A percentile compares a stretch with the other conserved stretches of the same genome.
Conservation (phyloP, 2,888 invertebrate species). For the Acrobasis consociella region DNA sequence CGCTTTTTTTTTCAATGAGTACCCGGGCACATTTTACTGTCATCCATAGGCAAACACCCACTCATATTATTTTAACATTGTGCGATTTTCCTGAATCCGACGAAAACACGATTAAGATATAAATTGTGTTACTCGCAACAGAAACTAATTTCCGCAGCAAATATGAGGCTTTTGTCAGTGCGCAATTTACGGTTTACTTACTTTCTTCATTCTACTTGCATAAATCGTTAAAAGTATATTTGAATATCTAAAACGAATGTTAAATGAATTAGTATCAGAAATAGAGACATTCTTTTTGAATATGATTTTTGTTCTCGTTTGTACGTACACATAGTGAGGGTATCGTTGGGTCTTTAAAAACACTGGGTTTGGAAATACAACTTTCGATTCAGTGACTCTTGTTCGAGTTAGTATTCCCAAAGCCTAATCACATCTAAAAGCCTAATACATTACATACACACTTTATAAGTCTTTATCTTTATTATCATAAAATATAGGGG, state of each 20-base stretch:
- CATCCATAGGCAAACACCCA: neutral
- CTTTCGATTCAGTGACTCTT: too few relatives aligned
- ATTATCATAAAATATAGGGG: too few relatives aligned
- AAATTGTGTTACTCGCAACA: neutral
- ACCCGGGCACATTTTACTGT: slow-evolving; percentile 1
- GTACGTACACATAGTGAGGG: too few relatives aligned
- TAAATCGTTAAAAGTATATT: neutral
- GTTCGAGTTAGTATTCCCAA: too few relatives aligned
- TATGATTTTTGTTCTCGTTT: too few relatives aligned
- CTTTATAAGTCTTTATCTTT: too few relatives aligned
- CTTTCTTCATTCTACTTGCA: neutral
- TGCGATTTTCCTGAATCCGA: neutral
- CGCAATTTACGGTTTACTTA: neutral
- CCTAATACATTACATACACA: too few relatives aligned
- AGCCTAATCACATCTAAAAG: too few relatives aligned
- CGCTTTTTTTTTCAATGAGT: neutral
- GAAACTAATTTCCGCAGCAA: neutral
- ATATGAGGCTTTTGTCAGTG: neutral
- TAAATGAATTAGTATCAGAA: neutral
- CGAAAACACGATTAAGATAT: neutral
- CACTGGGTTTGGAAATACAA: too few relatives aligned
- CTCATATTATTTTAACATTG: neutral
- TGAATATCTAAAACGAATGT: neutral
- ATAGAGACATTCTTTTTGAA: too few relatives aligned
- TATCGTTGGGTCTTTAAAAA: too few relatives aligned